These are phyloP conservation scores for Proterorhinus semilunaris DNA, from an alignment of 2,113 vertebrate genomes.

Conservation along the genomic window DNA sequence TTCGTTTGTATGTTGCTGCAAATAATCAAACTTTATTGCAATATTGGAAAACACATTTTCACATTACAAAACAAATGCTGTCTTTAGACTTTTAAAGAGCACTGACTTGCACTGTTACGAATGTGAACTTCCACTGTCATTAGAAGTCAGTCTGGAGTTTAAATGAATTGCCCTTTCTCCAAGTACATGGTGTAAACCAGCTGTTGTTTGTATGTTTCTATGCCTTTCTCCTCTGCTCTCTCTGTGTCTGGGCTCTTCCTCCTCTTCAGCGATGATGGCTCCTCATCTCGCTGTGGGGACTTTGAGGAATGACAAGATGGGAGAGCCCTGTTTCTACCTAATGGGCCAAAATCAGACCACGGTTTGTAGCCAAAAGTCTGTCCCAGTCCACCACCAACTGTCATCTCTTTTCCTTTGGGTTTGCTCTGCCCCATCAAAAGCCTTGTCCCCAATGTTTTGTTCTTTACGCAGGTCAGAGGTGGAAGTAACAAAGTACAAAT, in stretches of 20 bases:
- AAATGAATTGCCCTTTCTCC: conserved; percentile 25
- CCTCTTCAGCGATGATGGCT: conserved; percentile 98
- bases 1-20: too few relatives aligned
- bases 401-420: conserved; percentile 71
- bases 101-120: too few relatives aligned
- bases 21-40: too few relatives aligned
- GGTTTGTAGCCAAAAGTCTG: conserved; percentile 98
- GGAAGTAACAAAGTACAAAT: background rate
- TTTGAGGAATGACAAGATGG: conserved; percentile 99
- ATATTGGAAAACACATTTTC: too few relatives aligned
- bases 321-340: conserved; percentile 99
- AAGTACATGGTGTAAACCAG: conserved; percentile 54
- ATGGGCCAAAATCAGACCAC: conserved; percentile 99
- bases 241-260: conserved; percentile 88
- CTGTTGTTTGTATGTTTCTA: conserved; percentile 67
- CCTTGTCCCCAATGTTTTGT: conserved; percentile 47
- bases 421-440: conserved; percentile 71
- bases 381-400: conserved; percentile 61
- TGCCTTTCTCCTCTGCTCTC: conserved; percentile 63
- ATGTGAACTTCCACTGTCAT: background rate
- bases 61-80: too few relatives aligned
- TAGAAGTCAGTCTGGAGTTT: conserved; percentile 16
- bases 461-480: conserved; percentile 31
- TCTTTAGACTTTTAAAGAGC: too few relatives aligned
- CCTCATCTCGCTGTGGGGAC: conserved; percentile 99